Evolutionary conservation across 2,113 vertebrate genomes (phyloP).

Genomic region (Tachuris rubrigastra): DNA sequence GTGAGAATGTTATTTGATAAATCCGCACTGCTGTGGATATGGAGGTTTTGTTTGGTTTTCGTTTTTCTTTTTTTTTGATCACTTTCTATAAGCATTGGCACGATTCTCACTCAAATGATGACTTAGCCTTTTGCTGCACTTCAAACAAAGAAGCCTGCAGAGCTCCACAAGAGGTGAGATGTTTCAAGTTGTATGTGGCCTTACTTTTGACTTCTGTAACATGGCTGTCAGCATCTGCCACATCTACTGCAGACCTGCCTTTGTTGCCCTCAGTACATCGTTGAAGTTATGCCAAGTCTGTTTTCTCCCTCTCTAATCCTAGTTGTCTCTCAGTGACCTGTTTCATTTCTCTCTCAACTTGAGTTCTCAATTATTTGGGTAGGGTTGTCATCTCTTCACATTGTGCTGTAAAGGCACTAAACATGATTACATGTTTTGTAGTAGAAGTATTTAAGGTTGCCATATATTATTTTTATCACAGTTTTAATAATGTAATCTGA

Average conservation of each 20-base stretch:
- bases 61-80: neutral
- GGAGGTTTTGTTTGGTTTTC: too few species aligned
- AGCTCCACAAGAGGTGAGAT: neutral
- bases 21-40: neutral
- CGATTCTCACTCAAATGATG: neutral
- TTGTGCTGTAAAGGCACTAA: neutral
- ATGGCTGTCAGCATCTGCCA: neutral
- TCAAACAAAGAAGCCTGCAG: neutral
- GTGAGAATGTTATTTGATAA: neutral
- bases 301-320: neutral
- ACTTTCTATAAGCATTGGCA: neutral
- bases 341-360: neutral
- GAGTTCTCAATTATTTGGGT: neutral
- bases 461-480: neutral
- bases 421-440: neutral
- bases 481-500: neutral
- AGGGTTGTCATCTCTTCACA: neutral
- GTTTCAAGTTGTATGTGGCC: neutral
- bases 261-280: neutral
- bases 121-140: neutral
- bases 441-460: neutral
- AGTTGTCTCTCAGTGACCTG: neutral
- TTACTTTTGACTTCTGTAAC: neutral
- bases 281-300: neutral
- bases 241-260: neutral